phyloP scores from a whole-genome alignment of 2,113 vertebrate species.

The Grammomys surdaster region DNA sequence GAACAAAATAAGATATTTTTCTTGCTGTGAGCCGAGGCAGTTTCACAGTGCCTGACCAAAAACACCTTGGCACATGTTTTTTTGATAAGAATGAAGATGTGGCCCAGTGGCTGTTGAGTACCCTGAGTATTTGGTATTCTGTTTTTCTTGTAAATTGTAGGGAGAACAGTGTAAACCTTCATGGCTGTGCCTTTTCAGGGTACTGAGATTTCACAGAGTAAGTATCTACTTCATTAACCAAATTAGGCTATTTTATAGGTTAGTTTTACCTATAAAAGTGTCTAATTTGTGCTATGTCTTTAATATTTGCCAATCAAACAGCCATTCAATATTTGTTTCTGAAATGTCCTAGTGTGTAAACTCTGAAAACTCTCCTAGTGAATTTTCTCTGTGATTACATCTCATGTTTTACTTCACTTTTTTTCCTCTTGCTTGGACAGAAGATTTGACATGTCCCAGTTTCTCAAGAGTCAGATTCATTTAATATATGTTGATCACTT shows the following conservation, averaged over 20 bases:
- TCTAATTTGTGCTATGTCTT: neutral
- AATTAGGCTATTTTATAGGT: neutral
- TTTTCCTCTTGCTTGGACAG: conserved; percentile 31
- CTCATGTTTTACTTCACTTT: conserved; percentile 42
- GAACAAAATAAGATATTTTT: conserved; percentile 38
- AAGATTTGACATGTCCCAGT: neutral
- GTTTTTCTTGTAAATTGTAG: conserved; percentile 39
- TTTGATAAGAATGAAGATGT: neutral
- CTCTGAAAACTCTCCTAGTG: neutral
- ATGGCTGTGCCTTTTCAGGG: conserved; percentile 25
- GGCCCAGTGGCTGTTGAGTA: conserved; percentile 35
- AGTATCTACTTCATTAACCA: conserved; percentile 44
- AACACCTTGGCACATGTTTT: conserved; percentile 57
- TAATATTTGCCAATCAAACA: neutral
- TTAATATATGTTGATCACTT: conserved; percentile 30
- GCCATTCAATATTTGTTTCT: conserved; percentile 20
- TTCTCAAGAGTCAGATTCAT: conserved; percentile 35
- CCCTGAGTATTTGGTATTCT: conserved; percentile 43
- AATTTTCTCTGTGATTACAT: neutral
- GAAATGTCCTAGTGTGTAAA: neutral
- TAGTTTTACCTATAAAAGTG: neutral
- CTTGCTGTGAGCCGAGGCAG: conserved; percentile 47
- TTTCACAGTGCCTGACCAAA: conserved; percentile 58
- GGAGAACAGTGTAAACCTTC: conserved; percentile 70
- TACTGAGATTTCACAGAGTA: neutral